phyloP scores from a whole-genome alignment of 2,113 vertebrate species.

The Propithecus coquereli region DNA sequence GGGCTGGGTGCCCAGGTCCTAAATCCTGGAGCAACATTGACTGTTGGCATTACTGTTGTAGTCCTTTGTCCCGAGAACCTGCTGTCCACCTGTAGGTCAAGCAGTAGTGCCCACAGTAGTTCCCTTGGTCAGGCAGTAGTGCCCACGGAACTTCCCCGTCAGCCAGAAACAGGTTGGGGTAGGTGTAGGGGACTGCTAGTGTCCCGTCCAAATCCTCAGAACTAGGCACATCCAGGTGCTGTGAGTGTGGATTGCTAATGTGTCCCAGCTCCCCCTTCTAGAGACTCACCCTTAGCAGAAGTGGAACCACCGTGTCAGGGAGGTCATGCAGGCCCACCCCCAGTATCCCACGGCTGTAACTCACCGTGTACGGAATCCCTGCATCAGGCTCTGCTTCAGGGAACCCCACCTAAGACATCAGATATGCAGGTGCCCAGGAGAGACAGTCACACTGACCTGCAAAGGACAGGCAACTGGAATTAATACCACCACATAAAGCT shows the following conservation, averaged over 20 bases:
- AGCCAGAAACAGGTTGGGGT: not conserved
- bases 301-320: not conserved
- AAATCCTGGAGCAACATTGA: not conserved
- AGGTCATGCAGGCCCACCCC: not conserved
- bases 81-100: fast-evolving
- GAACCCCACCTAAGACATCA: not conserved
- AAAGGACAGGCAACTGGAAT: not conserved
- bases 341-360: not conserved
- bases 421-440: not conserved
- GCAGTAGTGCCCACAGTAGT: no score
- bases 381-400: not conserved
- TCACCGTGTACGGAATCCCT: not conserved
- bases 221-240: not conserved
- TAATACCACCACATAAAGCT: not conserved
- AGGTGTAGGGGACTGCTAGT: no score
- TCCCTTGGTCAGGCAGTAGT: fast-evolving
- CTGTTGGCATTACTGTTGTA: not conserved
- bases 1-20: not conserved
- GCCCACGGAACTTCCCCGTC: not conserved
- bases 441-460: not conserved
- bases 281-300: not conserved
- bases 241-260: no score
- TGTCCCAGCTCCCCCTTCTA: not conserved
- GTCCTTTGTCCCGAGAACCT: not conserved
- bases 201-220: not conserved